Conservation (phyloP, 2,113 vertebrate genomes). For the Clarias macrocephalus region DNA sequence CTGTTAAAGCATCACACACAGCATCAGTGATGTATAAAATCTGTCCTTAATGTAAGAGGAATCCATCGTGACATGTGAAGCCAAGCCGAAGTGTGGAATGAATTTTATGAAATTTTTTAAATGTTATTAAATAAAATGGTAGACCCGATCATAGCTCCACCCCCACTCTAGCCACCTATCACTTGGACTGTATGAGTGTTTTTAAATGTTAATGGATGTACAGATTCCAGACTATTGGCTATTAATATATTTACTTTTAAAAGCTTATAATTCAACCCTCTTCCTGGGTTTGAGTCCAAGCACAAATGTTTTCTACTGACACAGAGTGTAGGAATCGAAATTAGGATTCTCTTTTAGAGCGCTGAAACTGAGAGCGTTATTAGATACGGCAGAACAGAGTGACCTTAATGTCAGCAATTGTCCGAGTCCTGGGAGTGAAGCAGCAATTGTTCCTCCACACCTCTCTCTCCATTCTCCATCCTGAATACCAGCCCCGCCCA, state of each 20-base stretch:
- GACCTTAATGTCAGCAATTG: background rate
- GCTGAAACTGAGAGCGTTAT: slow-evolving; percentile 10
- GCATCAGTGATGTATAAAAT: no score
- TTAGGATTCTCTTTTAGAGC: background rate
- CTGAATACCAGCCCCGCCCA: background rate
- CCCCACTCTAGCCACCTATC: background rate
- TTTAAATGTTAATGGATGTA: background rate
- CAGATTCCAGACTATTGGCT: background rate
- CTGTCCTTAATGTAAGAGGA: no score
- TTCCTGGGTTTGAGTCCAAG: background rate
- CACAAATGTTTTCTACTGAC: background rate
- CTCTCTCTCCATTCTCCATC: slow-evolving; percentile 1
- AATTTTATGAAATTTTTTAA: background rate
- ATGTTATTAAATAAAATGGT: background rate
- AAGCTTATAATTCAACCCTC: background rate
- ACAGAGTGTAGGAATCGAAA: background rate
- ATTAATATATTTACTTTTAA: background rate
- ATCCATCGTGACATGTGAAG: no score
- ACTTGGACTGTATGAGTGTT: background rate
- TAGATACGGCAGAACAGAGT: slow-evolving; percentile 10
- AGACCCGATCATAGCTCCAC: background rate
- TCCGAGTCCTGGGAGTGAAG: background rate
- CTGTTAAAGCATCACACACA: background rate
- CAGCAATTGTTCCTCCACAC: background rate
- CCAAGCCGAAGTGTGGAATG: no score